Evolutionary conservation across 2,113 vertebrate genomes (phyloP), one percentile per base, ranked within the genome.

Genomic region (Myotis lucifugus): DNA sequence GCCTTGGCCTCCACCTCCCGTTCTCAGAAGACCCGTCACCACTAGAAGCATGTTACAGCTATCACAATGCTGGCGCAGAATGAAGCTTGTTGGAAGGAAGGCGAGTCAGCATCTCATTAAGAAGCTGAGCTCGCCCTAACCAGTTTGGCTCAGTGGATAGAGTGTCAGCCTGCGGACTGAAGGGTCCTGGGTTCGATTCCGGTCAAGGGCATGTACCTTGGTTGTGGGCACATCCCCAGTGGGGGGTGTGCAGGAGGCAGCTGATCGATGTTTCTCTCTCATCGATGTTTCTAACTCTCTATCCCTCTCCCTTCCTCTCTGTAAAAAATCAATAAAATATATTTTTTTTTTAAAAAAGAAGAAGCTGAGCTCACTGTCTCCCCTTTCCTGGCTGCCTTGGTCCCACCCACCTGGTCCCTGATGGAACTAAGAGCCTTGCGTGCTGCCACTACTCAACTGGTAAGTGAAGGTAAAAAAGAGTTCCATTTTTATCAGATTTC

Each of bases 401-500:
- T 18, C 64, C 82, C 25, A 56, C 11, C 54, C 46, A 34, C 66
- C 14, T 5, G 61, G 61, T 14, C 69, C 18, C 50, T 14, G 21
- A 40, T 0, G 48, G 81, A 40, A 48, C 19, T 2, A 29, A 85
- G 37, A 64, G 61, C 93, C 78, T 4, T 21, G 64, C 21, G 8
- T 27, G 64, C n/a, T 78, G 79, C 72, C 69, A 52, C 50, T 27
- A 37, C 56, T 34, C n/a, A 76, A 25, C 48, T 0, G 0, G 2
- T 21, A 81, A 48, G 15, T 29, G 34, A 91, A 92, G 32, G 29
- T 34, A 2, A 32, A 85, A 4, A 61, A 37, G 14, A 89, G 40
- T 82, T 88, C 54, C 37, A 27, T 72, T 95, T 95, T 85, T 72
- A 97, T 81, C 32, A 40, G 34, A 73, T 56, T 82, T 93, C n/a